Evolutionary conservation across 2,113 vertebrate genomes (phyloP).

Genomic region (Coregonus clupeaformis): DNA sequence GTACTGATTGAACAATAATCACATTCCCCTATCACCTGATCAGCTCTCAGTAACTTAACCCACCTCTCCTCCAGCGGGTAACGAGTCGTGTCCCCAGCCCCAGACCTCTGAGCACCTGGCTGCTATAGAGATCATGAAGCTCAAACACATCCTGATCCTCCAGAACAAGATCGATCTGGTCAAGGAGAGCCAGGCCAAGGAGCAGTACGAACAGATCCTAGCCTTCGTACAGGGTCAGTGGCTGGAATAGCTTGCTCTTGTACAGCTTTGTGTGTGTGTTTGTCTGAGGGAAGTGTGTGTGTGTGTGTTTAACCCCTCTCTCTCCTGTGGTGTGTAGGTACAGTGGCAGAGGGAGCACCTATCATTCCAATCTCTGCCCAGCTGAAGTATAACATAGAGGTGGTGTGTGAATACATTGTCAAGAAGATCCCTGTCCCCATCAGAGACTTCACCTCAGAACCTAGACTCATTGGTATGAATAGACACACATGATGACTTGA

Average conservation of each 20-base stretch:
- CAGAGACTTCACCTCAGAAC: constrained; percentile 96
- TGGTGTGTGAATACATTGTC: constrained; percentile 97
- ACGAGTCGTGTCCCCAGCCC: constrained; percentile 97
- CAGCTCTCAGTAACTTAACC: neutral
- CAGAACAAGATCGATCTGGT: constrained; percentile 99
- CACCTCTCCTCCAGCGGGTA: constrained; percentile 81
- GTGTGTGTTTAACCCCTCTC: constrained; percentile 57
- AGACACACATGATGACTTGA: neutral
- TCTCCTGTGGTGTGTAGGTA: constrained; percentile 72
- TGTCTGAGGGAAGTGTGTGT: neutral
- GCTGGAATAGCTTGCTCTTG: neutral
- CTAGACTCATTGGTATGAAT: constrained; percentile 91
- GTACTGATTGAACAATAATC: too few relatives aligned
- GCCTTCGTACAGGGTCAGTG: constrained; percentile 96
- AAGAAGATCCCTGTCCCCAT: constrained; percentile 96
- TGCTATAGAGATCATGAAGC: constrained; percentile 99
- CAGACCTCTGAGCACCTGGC: constrained; percentile 98
- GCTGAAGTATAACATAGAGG: constrained; percentile 98
- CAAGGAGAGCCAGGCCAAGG: constrained; percentile 98
- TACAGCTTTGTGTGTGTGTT: neutral
- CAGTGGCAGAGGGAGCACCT: constrained; percentile 98
- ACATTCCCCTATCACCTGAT: too few relatives aligned
- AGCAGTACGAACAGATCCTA: constrained; percentile 98
- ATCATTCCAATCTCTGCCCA: constrained; percentile 99
- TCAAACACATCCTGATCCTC: constrained; percentile 99